phyloP scores from a whole-genome alignment of 1,140 invertebrate genomes.

The Belonocnema kinseyi region DNA sequence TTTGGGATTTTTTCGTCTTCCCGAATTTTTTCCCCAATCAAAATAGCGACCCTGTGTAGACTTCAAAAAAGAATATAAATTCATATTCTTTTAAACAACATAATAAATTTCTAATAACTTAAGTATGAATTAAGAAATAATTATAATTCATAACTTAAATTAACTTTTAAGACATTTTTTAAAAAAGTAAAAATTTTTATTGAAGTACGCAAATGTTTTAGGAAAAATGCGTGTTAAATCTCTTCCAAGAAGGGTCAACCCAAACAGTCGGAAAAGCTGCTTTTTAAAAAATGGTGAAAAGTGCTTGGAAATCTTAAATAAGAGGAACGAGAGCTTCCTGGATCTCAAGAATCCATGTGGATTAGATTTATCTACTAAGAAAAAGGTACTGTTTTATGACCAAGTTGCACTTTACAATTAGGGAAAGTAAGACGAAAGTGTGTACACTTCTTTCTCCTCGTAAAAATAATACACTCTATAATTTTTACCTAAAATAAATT shows the following conservation, averaged over 20 bases:
- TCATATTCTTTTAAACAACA: too few species aligned
- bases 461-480: not conserved
- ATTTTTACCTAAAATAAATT: slow-evolving; percentile 33
- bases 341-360: slow-evolving; percentile 4
- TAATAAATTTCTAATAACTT: too few species aligned
- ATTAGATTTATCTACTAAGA: slow-evolving; percentile 30
- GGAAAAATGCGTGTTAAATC: slow-evolving; percentile 63
- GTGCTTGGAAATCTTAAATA: not conserved
- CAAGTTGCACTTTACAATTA: slow-evolving; percentile 42
- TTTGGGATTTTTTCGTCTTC: too few species aligned
- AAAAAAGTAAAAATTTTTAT: not conserved
- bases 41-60: too few species aligned
- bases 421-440: slow-evolving; percentile 46
- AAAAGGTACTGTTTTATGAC: slow-evolving; percentile 42
- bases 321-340: not conserved
- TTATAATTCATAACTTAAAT: too few species aligned
- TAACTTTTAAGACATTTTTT: not conserved
- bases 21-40: too few species aligned
- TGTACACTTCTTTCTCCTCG: slow-evolving; percentile 19
- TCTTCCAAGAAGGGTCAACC: slow-evolving; percentile 50
- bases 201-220: not conserved
- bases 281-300: slow-evolving; percentile 23
- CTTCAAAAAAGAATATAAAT: too few species aligned
- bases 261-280: not conserved
- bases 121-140: too few species aligned